Base-by-base conservation (phyloP, 1,140 invertebrate genomes). In the Helicoverpa armigera region DNA sequence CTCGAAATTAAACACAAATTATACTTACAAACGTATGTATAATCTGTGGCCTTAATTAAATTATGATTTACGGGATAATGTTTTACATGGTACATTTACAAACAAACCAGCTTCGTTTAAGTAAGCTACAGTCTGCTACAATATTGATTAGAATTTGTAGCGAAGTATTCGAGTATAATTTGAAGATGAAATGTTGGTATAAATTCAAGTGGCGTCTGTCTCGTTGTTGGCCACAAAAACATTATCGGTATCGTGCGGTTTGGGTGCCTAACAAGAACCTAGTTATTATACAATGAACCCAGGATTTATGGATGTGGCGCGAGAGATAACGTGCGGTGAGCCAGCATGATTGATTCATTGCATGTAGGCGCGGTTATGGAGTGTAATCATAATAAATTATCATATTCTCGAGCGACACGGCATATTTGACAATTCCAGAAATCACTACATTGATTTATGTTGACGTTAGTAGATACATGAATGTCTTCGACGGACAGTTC, bases 351-450 rank as follows among this genome's bases (percentile, higher is more conserved):
- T 73, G 70, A 73, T 73, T 73, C 70, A 73, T 73, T 58, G 70
- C 70, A 73, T 58, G 70, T 73, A 51, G 67, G 48, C 69, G 29
- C 69, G 29, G 29, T 11, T 72, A 35, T 56, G 16, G 70, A 58
- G 70, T 58, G 70, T 58, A 73, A 73, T 73, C 70, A 73, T 58
- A 73, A 73, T 73, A 73, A 73, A 73, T 73, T 73, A 73, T 58
- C 70, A 73, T 73, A 58, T 73, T 58, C 70, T 16, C 29, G 16
- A 43, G 70, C 70, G 70, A 43, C 31, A 58, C 31, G 53, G 12
- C 11, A 7, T 18, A 18, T 73, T 73, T 23, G 51, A 58, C 70
- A 73, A 18, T 58, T 43, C 53, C 53, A 73, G 70, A 56, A 73
- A 58, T 58, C 31, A 58, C 31, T 50, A 23, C 58, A 73, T 43